phyloP scores from a whole-genome alignment of 2,113 vertebrate species.

The Prionailurus viverrinus region DNA sequence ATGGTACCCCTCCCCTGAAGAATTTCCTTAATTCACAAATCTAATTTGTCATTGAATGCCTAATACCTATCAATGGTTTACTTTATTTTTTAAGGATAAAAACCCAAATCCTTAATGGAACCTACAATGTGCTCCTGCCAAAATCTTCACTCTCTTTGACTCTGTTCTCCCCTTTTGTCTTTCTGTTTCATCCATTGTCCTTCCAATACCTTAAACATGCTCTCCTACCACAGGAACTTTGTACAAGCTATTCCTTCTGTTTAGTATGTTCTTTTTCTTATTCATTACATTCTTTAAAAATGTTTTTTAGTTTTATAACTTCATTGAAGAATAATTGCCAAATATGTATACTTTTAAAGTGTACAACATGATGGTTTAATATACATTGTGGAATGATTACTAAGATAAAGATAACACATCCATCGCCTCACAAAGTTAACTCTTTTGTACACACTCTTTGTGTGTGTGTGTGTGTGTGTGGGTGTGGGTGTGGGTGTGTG shows the following conservation, averaged over 20 bases:
- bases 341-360: background rate
- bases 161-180: background rate
- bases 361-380: background rate
- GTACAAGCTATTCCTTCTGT: background rate
- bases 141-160: background rate
- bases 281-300: background rate
- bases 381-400: background rate
- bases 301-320: background rate
- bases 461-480: background rate
- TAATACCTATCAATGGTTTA: background rate
- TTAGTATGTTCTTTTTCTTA: background rate
- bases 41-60: background rate
- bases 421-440: background rate
- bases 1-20: background rate
- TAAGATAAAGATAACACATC: background rate
- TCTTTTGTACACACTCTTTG: background rate
- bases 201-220: background rate
- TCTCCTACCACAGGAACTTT: background rate
- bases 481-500: background rate
- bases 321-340: background rate
- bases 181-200: background rate
- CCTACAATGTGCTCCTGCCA: background rate
- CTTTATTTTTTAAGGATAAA: constrained; percentile 16
- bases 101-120: background rate
- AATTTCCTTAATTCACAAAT: constrained; percentile 16